A percentile compares a stretch with the other conserved stretches of the same genome.
phyloP scores from a whole-genome alignment of 2,888 invertebrate species.

The Odontothrips loti region DNA sequence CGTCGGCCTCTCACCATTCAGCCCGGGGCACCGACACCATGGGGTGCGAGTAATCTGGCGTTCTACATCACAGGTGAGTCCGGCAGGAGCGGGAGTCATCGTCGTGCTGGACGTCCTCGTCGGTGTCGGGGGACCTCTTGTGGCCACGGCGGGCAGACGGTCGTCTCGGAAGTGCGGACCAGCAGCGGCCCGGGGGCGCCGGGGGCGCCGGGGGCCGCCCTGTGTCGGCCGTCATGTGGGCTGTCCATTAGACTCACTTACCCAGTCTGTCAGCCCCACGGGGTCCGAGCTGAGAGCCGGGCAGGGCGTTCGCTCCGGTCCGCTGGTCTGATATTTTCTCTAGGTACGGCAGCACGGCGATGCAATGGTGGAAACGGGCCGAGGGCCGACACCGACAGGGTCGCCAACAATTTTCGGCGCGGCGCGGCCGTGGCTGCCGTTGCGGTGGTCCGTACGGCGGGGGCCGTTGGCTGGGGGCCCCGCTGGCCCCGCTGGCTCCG shows the following conservation, averaged over 20 bases:
- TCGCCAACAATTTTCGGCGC: background rate
- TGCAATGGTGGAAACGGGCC: no score
- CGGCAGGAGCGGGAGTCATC: background rate
- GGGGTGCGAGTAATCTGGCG: constrained; percentile 1
- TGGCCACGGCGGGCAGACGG: background rate
- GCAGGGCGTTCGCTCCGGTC: no score
- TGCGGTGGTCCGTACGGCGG: no score
- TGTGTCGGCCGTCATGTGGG: background rate
- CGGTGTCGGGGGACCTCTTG: background rate
- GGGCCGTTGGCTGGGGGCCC: no score
- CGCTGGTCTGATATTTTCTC: no score
- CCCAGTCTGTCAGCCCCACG: no score
- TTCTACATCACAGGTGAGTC: background rate
- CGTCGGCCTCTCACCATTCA: background rate
- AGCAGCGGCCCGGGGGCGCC: background rate
- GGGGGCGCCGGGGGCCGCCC: background rate
- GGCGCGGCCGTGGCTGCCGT: no score
- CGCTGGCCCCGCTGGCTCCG: no score
- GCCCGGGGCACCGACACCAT: background rate
- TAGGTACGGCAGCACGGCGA: background rate
- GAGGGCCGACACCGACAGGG: no score
- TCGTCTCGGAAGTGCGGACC: no score
- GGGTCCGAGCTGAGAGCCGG: no score
- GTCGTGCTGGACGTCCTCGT: background rate
- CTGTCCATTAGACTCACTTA: background rate